Evolutionary conservation across 2,797 vertebrate genomes (phyloP).

Genomic region (Siniperca undulata): DNA sequence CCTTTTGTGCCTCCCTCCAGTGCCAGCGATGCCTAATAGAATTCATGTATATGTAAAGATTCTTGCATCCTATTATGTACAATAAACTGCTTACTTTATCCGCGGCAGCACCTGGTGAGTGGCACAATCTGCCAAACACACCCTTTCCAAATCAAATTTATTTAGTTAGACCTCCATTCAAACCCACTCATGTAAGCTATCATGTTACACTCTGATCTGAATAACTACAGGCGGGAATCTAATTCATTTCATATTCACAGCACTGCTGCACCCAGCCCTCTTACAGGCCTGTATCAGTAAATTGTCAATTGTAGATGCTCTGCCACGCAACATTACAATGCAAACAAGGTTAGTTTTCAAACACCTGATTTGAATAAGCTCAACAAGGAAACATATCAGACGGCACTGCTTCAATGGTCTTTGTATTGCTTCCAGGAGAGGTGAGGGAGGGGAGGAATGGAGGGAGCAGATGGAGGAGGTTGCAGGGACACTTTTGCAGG

Average conservation of each 20-base stretch:
- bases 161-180: constrained; percentile 88
- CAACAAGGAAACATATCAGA: constrained; percentile 84
- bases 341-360: constrained; percentile 91
- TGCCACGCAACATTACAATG: constrained; percentile 85
- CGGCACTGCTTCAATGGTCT: constrained; percentile 75
- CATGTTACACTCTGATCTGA: constrained; percentile 88
- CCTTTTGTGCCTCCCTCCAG: constrained; percentile 75
- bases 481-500: constrained; percentile 74
- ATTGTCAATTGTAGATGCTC: constrained; percentile 86
- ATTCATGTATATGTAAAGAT: constrained; percentile 86
- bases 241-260: constrained; percentile 85
- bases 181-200: constrained; percentile 88
- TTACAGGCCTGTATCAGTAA: constrained; percentile 85
- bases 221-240: constrained; percentile 85
- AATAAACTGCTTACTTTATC: constrained; percentile 88
- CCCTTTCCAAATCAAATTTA: constrained; percentile 88
- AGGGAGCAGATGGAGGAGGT: constrained; percentile 52
- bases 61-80: constrained; percentile 86
- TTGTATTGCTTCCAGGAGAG: constrained; percentile 79
- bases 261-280: constrained; percentile 60
- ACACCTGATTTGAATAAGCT: constrained; percentile 89
- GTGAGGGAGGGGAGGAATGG: constrained; percentile 46
- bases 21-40: constrained; percentile 77
- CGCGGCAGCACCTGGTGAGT: constrained; percentile 81
- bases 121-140: constrained; percentile 86